phyloP scores from a whole-genome alignment of 2,113 vertebrate species.

The Paralichthys olivaceus region DNA sequence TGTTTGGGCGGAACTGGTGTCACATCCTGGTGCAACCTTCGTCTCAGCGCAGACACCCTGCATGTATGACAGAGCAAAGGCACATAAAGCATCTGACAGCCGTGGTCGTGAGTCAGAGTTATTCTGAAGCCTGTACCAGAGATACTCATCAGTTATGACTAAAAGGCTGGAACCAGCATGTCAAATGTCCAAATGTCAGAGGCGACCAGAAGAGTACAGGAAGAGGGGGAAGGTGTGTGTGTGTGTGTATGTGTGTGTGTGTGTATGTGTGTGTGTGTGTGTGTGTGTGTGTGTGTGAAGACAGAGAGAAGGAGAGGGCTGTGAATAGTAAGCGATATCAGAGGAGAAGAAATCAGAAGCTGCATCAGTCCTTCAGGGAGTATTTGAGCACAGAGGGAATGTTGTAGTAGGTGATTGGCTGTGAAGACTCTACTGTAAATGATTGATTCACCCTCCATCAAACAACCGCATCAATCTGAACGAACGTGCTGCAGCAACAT shows the following conservation, averaged over 20 bases:
- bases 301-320: conserved; percentile 6
- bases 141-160: conserved; percentile 72
- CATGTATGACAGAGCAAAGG: conserved; percentile 62
- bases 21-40: conserved; percentile 36
- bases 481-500: not conserved
- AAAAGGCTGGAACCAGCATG: conserved; percentile 63
- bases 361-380: conserved; percentile 53
- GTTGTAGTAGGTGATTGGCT: conserved; percentile 54
- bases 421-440: conserved; percentile 40
- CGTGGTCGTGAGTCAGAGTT: conserved; percentile 63
- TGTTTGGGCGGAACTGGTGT: conserved; percentile 30
- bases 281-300: not conserved
- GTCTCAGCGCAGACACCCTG: conserved; percentile 30
- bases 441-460: conserved; percentile 55
- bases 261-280: not conserved
- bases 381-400: conserved; percentile 50
- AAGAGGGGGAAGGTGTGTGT: conserved; percentile 23
- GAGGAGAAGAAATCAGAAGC: conserved; percentile 37
- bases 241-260: not conserved
- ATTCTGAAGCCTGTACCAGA: conserved; percentile 57
- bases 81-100: conserved; percentile 64
- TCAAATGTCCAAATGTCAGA: conserved; percentile 71
- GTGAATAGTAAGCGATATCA: conserved; percentile 24
- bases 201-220: conserved; percentile 37
- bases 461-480: conserved; percentile 37